Conservation (phyloP, 2,113 vertebrate genomes). For the Rhinopomastus cyanomelas region DNA sequence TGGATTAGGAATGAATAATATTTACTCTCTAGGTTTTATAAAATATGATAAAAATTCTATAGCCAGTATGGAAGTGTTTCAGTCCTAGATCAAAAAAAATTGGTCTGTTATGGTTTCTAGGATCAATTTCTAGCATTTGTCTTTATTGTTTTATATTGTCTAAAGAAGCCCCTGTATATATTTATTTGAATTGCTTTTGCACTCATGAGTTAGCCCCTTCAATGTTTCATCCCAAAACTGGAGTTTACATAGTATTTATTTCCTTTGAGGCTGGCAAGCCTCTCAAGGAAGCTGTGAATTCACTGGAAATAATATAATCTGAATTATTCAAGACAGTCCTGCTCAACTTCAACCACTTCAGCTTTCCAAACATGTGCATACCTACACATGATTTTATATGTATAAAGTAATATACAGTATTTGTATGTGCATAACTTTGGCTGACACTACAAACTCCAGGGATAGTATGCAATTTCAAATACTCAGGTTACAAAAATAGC, state of each 20-base stretch:
- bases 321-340: not conserved
- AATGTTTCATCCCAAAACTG: not conserved
- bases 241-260: not conserved
- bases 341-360: not conserved
- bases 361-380: not conserved
- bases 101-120: not conserved
- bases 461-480: not conserved
- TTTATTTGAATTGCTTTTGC: not conserved
- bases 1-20: not conserved
- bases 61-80: not conserved
- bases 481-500: not conserved
- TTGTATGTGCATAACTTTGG: slow-evolving; percentile 3
- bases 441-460: not conserved
- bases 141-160: not conserved
- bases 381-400: not conserved
- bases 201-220: not conserved
- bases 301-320: slow-evolving; percentile 4
- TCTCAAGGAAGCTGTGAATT: not conserved
- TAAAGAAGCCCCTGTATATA: not conserved
- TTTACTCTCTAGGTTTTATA: not conserved
- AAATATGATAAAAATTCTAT: not conserved
- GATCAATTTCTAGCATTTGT: not conserved
- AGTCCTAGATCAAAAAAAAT: not conserved
- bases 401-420: slow-evolving; percentile 11
- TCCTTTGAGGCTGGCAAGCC: not conserved